These are phyloP conservation scores for Danionella dracula DNA, from an alignment of 2,797 vertebrate genomes.

Conservation along the genomic window DNA sequence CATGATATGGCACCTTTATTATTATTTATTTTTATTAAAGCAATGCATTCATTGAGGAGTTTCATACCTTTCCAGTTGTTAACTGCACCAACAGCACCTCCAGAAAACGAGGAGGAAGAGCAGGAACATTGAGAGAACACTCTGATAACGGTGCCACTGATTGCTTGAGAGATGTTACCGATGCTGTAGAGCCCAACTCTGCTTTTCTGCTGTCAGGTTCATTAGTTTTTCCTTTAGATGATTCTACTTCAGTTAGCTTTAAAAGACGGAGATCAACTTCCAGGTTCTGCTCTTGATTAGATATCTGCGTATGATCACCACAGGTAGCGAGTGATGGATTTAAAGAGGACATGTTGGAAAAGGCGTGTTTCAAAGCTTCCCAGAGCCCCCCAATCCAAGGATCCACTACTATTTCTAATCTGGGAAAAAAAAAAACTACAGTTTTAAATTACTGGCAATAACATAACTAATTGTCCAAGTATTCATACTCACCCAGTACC, in stretches of 20 bases:
- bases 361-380: constrained; percentile 72
- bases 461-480: background rate
- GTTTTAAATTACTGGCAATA: background rate
- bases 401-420: constrained; percentile 89
- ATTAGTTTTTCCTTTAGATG: constrained; percentile 30
- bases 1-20: too few species aligned
- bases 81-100: constrained; percentile 71
- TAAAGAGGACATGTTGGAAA: constrained; percentile 63
- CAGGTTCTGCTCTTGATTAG: constrained; percentile 13
- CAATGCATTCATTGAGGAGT: too few species aligned
- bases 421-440: constrained; percentile 46
- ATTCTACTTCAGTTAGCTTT: constrained; percentile 58
- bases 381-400: constrained; percentile 94
- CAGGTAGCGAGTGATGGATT: constrained; percentile 34
- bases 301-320: background rate
- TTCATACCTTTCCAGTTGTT: constrained; percentile 63
- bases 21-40: too few species aligned
- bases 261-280: constrained; percentile 67
- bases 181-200: background rate
- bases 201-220: constrained; percentile 11
- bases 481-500: constrained; percentile 79
- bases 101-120: constrained; percentile 72
- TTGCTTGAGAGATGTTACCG: constrained; percentile 65
- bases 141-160: constrained; percentile 76
- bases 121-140: constrained; percentile 78